Evolutionary conservation across 2,797 vertebrate species (phyloP).

Genomic region (Clarias pachynema): DNA sequence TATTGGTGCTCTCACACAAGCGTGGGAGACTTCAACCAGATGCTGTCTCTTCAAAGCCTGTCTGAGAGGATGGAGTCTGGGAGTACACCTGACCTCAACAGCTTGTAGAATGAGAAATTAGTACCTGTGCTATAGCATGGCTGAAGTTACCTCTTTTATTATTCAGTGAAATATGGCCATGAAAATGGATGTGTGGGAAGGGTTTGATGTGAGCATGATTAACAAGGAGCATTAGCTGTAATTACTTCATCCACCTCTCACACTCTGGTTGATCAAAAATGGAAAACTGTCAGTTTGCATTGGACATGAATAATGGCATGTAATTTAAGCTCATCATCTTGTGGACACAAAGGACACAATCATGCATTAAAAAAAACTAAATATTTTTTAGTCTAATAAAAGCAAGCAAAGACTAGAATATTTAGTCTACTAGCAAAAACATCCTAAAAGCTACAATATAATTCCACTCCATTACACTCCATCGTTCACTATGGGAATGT

Average conservation of each 20-base stretch:
- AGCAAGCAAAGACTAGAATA: not conserved
- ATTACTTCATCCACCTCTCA: not conserved
- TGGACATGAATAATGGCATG: slow-evolving; percentile 22
- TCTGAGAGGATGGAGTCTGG: slow-evolving; percentile 50
- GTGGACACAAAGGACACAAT: not conserved
- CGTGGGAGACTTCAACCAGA: slow-evolving; percentile 60
- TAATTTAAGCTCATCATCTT: slow-evolving; percentile 22
- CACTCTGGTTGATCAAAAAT: slow-evolving; percentile 2
- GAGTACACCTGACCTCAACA: slow-evolving; percentile 47
- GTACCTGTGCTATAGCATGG: not conserved
- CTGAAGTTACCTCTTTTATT: not conserved
- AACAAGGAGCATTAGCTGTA: not conserved
- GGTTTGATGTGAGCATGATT: slow-evolving; percentile 30
- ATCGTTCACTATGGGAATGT: not conserved
- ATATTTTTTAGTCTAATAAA: not conserved
- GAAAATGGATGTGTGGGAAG: not conserved
- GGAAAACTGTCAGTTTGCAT: not conserved
- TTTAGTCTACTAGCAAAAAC: not conserved
- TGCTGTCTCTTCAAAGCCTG: slow-evolving; percentile 62
- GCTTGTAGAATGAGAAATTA: slow-evolving; percentile 20
- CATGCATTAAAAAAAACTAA: not conserved
- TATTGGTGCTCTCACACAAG: slow-evolving; percentile 60
- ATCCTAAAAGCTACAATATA: not conserved
- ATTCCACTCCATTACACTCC: not conserved
- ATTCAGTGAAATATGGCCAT: not conserved